A percentile compares a stretch with the other conserved stretches of the same genome.
Evolutionary conservation across 2,797 vertebrate species (phyloP).

Genomic region (Chiropotes sagulatus): DNA sequence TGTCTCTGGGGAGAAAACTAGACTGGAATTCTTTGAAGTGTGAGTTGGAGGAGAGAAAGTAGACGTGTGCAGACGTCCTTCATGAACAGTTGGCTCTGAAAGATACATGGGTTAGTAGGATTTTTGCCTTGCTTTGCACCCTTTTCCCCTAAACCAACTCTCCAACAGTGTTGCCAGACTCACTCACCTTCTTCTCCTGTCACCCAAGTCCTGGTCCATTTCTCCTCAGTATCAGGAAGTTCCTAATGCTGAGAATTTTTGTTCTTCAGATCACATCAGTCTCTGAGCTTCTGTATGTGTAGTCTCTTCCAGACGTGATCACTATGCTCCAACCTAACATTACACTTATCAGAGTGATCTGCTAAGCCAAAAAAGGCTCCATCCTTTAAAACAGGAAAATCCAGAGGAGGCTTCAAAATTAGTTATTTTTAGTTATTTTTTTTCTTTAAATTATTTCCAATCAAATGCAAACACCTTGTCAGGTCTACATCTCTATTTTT

Average conservation of each 20-base stretch:
- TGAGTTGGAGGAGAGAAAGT: not conserved
- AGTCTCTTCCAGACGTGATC: not conserved
- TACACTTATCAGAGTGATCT: not conserved
- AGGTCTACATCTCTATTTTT: not conserved
- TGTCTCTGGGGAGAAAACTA: not conserved
- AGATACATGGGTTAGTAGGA: not conserved
- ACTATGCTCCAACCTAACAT: accelerated
- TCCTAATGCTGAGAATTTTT: not conserved
- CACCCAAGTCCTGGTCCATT: not conserved
- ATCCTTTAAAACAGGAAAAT: not conserved
- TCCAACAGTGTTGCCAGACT: not conserved
- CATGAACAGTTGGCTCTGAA: not conserved
- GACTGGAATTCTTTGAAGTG: not conserved
- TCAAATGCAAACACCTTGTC: not conserved
- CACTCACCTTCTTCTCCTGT: not conserved
- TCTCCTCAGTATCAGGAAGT: not conserved
- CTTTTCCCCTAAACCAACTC: not conserved
- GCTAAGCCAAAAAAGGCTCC: not conserved
- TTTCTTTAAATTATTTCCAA: not conserved
- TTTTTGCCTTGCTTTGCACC: not conserved
- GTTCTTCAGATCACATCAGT: not conserved
- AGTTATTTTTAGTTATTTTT: not conserved
- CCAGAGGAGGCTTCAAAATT: not conserved
- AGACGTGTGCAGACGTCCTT: not conserved
- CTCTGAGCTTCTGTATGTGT: not conserved